Percentiles rank a stretch among this genome's conserved stretches.
These are phyloP conservation scores for Orientallactaga bullata DNA, from an alignment of 2,113 vertebrate genomes.

Conservation along the genomic window DNA sequence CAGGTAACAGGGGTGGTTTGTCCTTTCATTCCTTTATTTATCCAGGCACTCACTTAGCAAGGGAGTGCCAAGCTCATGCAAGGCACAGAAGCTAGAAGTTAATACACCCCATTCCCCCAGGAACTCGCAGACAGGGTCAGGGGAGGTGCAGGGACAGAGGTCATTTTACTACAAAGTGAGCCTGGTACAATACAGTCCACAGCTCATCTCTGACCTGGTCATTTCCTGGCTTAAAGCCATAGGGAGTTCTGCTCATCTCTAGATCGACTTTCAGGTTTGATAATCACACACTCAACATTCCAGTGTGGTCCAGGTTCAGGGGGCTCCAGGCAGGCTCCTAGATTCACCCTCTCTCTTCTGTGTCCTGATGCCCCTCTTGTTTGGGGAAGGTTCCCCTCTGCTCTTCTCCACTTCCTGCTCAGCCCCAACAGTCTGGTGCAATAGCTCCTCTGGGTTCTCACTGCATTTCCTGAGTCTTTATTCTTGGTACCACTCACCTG, in stretches of 20 bases:
- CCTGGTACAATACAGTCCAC: background rate
- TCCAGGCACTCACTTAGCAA: slow-evolving; percentile 9
- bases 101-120: background rate
- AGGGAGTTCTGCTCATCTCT: background rate
- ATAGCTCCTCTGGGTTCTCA: background rate
- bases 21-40: background rate
- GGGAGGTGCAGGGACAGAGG: background rate
- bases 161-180: background rate
- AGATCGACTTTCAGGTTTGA: background rate
- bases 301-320: background rate
- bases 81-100: background rate
- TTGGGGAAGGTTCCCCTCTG: background rate
- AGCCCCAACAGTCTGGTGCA: background rate
- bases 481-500: background rate
- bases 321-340: too few species aligned
- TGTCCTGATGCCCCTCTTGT: background rate
- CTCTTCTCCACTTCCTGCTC: background rate
- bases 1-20: slow-evolving; percentile 15
- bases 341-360: background rate
- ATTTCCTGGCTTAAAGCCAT: slow-evolving; percentile 9
- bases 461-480: background rate
- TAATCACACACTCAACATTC: background rate
- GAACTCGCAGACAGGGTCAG: background rate
- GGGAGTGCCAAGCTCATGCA: background rate
- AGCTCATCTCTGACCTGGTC: background rate